These are phyloP conservation scores for Bruchidius siliquastri DNA, from an alignment of 2,888 invertebrate genomes.

Conservation along the genomic window DNA sequence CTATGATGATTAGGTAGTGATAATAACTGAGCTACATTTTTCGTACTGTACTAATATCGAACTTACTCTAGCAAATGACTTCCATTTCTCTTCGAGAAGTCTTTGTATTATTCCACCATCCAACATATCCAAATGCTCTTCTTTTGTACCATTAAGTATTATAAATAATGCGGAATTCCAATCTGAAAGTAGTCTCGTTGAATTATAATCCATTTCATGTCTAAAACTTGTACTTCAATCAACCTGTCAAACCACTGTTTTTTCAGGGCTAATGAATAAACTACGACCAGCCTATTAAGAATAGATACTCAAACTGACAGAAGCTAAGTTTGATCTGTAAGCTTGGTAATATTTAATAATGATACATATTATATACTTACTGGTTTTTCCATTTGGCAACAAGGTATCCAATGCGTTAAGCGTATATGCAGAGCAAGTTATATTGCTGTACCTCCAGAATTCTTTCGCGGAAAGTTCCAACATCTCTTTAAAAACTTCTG, in stretches of 20 bases:
- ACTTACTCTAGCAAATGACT: slow-evolving; percentile 89
- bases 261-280: neutral
- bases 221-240: too few relatives aligned
- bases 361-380: slow-evolving; percentile 53
- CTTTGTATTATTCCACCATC: slow-evolving; percentile 97
- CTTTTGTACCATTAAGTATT: slow-evolving; percentile 94
- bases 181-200: slow-evolving; percentile 59
- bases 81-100: slow-evolving; percentile 98
- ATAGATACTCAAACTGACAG: too few relatives aligned
- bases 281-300: too few relatives aligned
- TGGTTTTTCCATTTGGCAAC: slow-evolving; percentile 89
- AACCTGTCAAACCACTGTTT: neutral
- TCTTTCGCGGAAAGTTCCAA: slow-evolving; percentile 90
- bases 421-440: slow-evolving; percentile 97
- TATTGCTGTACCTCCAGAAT: slow-evolving; percentile 98
- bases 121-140: slow-evolving; percentile 97
- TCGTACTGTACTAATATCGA: neutral
- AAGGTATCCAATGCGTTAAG: slow-evolving; percentile 94
- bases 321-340: too few relatives aligned
- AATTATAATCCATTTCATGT: too few relatives aligned
- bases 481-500: slow-evolving; percentile 97
- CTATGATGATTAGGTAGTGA: too few relatives aligned
- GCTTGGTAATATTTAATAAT: too few relatives aligned
- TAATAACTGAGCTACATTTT: too few relatives aligned
- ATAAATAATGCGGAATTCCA: slow-evolving; percentile 98